phyloP scores from a whole-genome alignment of 1,140 invertebrate genomes.

The Drosophila nebulosa region DNA sequence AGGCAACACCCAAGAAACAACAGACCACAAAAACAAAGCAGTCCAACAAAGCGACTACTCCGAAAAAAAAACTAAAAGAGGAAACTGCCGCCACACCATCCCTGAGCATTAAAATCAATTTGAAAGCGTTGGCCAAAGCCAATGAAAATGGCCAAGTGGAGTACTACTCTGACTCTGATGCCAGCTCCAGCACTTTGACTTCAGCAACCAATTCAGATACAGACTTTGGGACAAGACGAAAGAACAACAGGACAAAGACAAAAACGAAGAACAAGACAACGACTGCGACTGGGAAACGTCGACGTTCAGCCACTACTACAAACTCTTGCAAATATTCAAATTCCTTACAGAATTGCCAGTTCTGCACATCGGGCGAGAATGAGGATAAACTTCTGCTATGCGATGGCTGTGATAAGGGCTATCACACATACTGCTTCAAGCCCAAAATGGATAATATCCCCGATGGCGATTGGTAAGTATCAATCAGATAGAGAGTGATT shows the following conservation, averaged over 20 bases:
- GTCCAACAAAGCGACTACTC: too few species aligned
- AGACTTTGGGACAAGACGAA: conserved; percentile 25
- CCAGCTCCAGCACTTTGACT: conserved; percentile 16
- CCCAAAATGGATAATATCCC: conserved; percentile 97
- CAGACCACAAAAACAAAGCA: not conserved
- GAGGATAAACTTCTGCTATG: conserved; percentile 97
- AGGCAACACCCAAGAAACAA: conserved; percentile 36
- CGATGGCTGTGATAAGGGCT: conserved; percentile 98
- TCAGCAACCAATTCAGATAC: conserved; percentile 29
- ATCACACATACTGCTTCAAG: conserved; percentile 99
- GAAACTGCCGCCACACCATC: not conserved
- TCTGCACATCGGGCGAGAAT: conserved; percentile 97
- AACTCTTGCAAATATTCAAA: conserved; percentile 78
- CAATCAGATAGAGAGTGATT: not conserved
- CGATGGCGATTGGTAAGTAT: conserved; percentile 95
- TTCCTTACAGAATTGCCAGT: conserved; percentile 95
- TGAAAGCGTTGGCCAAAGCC: conserved; percentile 43
- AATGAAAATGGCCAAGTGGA: conserved; percentile 10
- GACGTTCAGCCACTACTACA: conserved; percentile 68
- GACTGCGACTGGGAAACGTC: conserved; percentile 21
- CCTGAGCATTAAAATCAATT: conserved; percentile 63
- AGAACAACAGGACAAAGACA: conserved; percentile 19
- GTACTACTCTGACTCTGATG: not conserved
- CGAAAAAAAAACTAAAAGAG: not conserved
- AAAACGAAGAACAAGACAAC: not conserved